Percentiles rank a stretch among this genome's conserved stretches.
phyloP scores from a whole-genome alignment of 2,797 vertebrate species.

The Alcedo atthis region DNA sequence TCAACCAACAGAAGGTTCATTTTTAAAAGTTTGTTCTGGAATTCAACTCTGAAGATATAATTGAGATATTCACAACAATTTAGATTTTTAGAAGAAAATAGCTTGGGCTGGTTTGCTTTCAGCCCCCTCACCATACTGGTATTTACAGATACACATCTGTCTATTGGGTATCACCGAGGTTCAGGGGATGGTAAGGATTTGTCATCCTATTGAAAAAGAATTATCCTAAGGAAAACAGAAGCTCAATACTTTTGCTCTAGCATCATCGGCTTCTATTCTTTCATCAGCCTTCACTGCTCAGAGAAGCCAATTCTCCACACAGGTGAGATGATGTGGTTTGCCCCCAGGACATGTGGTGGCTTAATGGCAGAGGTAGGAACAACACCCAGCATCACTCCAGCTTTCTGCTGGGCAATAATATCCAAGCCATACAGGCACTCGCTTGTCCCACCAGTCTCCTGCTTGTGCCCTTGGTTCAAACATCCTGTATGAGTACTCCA shows the following conservation, averaged over 20 bases:
- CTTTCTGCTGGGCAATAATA: neutral
- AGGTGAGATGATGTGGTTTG: neutral
- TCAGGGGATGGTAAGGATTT: neutral
- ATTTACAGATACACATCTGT: rapidly evolving
- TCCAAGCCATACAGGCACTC: neutral
- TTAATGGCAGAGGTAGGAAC: neutral
- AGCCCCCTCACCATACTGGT: neutral
- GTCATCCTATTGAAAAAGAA: neutral
- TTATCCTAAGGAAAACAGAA: neutral
- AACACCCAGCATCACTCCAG: too few relatives aligned
- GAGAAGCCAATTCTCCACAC: neutral
- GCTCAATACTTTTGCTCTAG: neutral
- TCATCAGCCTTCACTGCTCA: neutral
- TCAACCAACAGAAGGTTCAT: neutral
- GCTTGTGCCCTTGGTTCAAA: neutral
- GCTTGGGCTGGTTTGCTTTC: neutral
- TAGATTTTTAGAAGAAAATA: neutral
- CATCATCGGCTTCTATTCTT: neutral
- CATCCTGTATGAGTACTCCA: neutral
- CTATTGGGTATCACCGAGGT: rapidly evolving
- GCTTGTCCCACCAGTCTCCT: neutral
- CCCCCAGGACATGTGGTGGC: rapidly evolving
- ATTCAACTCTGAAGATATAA: neutral
- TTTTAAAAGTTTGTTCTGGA: neutral
- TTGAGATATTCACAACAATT: neutral